phyloP scores from a whole-genome alignment of 2,888 invertebrate species.

The Patella depressa region DNA sequence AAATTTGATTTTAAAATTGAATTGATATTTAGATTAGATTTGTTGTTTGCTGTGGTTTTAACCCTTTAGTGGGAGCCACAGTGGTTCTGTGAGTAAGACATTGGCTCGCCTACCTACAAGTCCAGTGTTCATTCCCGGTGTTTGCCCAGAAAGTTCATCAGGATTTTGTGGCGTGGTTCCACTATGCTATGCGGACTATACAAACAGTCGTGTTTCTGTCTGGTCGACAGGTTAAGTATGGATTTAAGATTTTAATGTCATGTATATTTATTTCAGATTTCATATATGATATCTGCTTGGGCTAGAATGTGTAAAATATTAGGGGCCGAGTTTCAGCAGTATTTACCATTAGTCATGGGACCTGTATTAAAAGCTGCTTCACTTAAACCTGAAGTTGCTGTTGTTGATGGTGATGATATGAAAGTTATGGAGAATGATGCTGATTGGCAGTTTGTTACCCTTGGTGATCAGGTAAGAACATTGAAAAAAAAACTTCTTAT shows the following conservation, averaged over 20 bases:
- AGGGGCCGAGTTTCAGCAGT: conserved; percentile 88
- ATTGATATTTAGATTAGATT: too few relatives aligned
- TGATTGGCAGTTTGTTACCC: conserved; percentile 94
- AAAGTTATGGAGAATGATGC: conserved; percentile 87
- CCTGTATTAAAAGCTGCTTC: conserved; percentile 92
- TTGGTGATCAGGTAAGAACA: conserved; percentile 83
- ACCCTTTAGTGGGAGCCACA: background rate
- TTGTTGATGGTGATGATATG: conserved; percentile 82
- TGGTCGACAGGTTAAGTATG: too few relatives aligned
- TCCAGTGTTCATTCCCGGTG: too few relatives aligned
- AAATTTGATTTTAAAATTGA: too few relatives aligned
- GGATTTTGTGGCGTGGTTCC: too few relatives aligned
- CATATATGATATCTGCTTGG: conserved; percentile 99
- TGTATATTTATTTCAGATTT: conserved; percentile 75
- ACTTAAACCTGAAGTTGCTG: conserved; percentile 92
- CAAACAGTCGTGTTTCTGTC: too few relatives aligned
- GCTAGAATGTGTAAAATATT: conserved; percentile 97
- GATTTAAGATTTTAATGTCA: too few relatives aligned
- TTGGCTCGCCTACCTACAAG: too few relatives aligned
- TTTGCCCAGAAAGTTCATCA: too few relatives aligned
- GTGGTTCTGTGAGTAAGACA: background rate
- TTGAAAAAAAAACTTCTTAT: too few relatives aligned
- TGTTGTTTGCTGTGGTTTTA: background rate
- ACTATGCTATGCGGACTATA: background rate
- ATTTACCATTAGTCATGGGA: conserved; percentile 94